Conservation (phyloP, 2,888 invertebrate species). For the Drosophila diplacantha region DNA sequence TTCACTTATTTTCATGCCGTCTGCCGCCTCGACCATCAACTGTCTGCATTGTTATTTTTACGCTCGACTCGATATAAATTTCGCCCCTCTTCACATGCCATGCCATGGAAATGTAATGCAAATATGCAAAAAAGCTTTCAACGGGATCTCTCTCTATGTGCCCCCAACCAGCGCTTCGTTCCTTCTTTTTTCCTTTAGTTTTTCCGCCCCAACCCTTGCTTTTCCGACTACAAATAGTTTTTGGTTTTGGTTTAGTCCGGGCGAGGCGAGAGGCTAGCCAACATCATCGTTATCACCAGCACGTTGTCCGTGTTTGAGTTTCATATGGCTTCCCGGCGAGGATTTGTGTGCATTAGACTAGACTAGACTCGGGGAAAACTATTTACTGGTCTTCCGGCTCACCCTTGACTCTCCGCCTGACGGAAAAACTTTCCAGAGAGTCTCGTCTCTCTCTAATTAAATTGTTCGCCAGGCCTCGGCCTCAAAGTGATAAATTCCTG, state of each 20-base stretch:
- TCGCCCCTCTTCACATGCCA: constrained; percentile 57
- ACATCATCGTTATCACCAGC: constrained; percentile 68
- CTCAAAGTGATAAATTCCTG: constrained; percentile 33
- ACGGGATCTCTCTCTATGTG: constrained; percentile 25
- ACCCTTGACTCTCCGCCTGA: constrained; percentile 3
- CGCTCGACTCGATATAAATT: constrained; percentile 71
- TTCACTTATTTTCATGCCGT: constrained; percentile 71
- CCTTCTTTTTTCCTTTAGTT: not conserved
- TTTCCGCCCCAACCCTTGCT: constrained; percentile 4
- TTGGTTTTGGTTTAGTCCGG: constrained; percentile 39
- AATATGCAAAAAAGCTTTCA: constrained; percentile 62
- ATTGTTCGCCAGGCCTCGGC: constrained; percentile 25
- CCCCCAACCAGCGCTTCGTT: constrained; percentile 4
- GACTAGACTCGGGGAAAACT: constrained; percentile 32
- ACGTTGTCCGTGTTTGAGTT: constrained; percentile 56
- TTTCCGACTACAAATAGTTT: constrained; percentile 56
- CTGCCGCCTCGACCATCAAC: constrained; percentile 46
- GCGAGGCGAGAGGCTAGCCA: constrained; percentile 33
- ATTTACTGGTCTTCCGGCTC: constrained; percentile 23
- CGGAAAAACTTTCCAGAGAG: constrained; percentile 32
- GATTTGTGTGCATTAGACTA: constrained; percentile 55
- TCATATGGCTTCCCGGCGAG: constrained; percentile 66
- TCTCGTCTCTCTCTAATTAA: constrained; percentile 25
- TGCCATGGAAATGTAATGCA: constrained; percentile 65
- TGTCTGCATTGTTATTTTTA: constrained; percentile 69